These are phyloP conservation scores for Sebastes hopkinsi DNA, from an alignment of 2,797 vertebrate genomes.

Conservation along the genomic window DNA sequence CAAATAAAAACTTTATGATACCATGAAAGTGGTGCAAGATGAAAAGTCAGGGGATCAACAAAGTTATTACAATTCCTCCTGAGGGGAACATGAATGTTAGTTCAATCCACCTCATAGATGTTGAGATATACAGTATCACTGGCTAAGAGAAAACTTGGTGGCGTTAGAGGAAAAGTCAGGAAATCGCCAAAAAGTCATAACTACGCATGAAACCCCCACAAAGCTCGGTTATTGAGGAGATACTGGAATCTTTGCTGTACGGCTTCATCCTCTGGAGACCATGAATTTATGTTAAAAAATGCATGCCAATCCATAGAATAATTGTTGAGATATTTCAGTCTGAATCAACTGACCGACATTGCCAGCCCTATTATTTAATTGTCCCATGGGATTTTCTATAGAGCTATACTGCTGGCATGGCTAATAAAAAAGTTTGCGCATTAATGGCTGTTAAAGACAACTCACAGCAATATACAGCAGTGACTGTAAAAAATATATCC, in stretches of 20 bases:
- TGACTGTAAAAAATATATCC: background rate
- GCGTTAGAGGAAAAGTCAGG: too few relatives aligned
- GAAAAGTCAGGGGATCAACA: background rate
- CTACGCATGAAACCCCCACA: slow-evolving; percentile 7
- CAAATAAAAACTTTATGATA: background rate
- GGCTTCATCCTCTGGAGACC: too few relatives aligned
- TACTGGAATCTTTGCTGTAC: slow-evolving; percentile 15
- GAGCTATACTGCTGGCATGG: background rate
- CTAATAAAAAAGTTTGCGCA: background rate
- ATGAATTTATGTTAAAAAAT: too few relatives aligned
- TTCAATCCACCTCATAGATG: background rate
- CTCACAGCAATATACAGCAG: background rate
- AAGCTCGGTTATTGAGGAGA: slow-evolving; percentile 7
- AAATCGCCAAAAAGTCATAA: too few relatives aligned
- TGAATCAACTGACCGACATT: too few relatives aligned
- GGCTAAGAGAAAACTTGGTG: background rate
- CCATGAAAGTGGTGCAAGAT: background rate
- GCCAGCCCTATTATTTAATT: too few relatives aligned
- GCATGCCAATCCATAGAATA: too few relatives aligned
- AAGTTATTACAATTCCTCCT: background rate
- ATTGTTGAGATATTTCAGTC: too few relatives aligned
- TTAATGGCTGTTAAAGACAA: background rate
- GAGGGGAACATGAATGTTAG: background rate
- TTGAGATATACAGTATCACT: background rate
- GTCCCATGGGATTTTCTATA: too few relatives aligned